Conservation (phyloP, 1,140 invertebrate genomes). For the Papilio helenus region DNA sequence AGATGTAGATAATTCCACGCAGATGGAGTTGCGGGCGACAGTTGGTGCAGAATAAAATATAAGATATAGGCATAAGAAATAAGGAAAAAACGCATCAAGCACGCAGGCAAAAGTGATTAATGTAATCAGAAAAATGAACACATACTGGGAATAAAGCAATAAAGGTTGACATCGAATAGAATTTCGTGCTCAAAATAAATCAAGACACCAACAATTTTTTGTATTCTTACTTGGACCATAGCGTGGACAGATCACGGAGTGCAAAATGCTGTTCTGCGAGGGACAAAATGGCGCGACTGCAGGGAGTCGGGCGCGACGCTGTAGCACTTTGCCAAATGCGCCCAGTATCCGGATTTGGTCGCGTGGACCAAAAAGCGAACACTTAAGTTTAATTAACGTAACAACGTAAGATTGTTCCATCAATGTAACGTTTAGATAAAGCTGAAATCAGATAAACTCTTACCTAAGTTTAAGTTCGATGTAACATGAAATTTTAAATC, state of each 20-base stretch:
- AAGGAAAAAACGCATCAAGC: background rate
- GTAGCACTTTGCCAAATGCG: constrained; percentile 72
- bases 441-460: background rate
- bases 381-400: constrained; percentile 31
- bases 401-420: constrained; percentile 18
- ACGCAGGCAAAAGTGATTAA: background rate
- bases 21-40: too few species aligned
- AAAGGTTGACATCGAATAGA: background rate
- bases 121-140: background rate
- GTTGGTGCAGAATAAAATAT: background rate
- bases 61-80: background rate
- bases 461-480: background rate
- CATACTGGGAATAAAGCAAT: background rate
- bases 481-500: too few species aligned
- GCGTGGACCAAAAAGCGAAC: constrained; percentile 59
- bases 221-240: constrained; percentile 46
- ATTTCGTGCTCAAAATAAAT: constrained; percentile 17
- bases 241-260: constrained; percentile 63
- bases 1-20: too few species aligned
- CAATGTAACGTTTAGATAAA: background rate
- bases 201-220: constrained; percentile 43
- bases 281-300: constrained; percentile 62
- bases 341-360: constrained; percentile 73
- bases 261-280: constrained; percentile 72
- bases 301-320: constrained; percentile 51